phyloP scores from a whole-genome alignment of 2,888 invertebrate genomes.

The Dynastes maya region DNA sequence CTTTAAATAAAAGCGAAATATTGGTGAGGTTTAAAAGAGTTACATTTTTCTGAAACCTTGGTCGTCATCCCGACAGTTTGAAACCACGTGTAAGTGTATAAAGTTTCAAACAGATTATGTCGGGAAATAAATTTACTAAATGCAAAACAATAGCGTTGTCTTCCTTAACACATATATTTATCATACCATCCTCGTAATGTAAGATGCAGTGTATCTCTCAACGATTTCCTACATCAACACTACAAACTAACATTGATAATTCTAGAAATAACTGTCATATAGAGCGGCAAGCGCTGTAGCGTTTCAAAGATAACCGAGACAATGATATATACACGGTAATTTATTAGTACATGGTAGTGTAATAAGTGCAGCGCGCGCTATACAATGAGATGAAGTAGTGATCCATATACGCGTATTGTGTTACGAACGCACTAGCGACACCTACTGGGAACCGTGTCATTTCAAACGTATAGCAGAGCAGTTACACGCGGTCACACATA shows the following conservation, averaged over 20 bases:
- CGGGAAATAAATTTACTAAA: too few relatives aligned
- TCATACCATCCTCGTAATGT: too few relatives aligned
- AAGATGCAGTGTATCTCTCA: not conserved
- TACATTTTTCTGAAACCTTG: too few relatives aligned
- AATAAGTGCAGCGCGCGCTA: constrained; percentile 25
- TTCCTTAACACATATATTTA: too few relatives aligned
- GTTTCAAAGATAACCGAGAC: constrained; percentile 40
- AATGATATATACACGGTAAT: constrained; percentile 22
- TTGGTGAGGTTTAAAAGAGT: too few relatives aligned
- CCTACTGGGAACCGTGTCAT: constrained; percentile 49
- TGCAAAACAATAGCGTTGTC: too few relatives aligned
- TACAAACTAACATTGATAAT: constrained; percentile 2
- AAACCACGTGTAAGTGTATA: too few relatives aligned
- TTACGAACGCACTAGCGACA: constrained; percentile 46
- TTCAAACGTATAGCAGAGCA: constrained; percentile 21
- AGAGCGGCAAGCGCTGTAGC: not conserved
- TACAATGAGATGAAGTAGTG: constrained; percentile 49
- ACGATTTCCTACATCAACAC: constrained; percentile 3
- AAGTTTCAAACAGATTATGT: too few relatives aligned
- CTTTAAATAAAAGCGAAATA: too few relatives aligned
- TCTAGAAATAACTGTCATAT: not conserved
- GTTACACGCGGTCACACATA: constrained; percentile 20
- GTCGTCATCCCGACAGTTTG: too few relatives aligned
- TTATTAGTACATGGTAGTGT: constrained; percentile 29
- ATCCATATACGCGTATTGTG: constrained; percentile 43